Conservation (phyloP, 2,888 invertebrate species). For the Euphydryas editha region DNA sequence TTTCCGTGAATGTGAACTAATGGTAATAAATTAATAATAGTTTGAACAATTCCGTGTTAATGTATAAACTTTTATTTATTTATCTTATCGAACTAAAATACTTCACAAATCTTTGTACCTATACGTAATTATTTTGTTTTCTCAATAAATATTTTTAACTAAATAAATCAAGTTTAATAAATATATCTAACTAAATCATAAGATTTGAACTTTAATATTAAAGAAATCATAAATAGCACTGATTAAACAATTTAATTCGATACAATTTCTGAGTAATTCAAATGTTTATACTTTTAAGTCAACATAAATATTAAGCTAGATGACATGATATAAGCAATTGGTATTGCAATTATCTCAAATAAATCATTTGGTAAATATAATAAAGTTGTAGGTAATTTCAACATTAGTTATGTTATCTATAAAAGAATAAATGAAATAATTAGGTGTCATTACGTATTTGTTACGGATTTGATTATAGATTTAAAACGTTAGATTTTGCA, state of each 20-base stretch:
- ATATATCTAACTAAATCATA: not conserved
- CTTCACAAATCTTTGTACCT: too few species aligned
- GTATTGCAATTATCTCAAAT: not conserved
- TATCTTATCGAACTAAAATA: not conserved
- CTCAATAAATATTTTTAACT: not conserved
- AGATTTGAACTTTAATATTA: not conserved
- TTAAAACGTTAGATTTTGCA: too few species aligned
- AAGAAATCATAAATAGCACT: not conserved
- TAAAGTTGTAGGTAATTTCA: not conserved
- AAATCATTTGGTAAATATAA: conserved; percentile 2
- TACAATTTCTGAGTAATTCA: conserved; percentile 5
- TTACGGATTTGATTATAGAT: too few species aligned
- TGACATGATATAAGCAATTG: conserved; percentile 2
- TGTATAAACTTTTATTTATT: not conserved
- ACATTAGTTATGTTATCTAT: not conserved
- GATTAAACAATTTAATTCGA: conserved; percentile 8
- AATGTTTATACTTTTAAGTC: not conserved
- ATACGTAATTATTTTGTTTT: not conserved
- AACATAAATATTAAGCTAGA: not conserved
- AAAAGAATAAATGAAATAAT: not conserved
- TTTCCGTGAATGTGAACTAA: conserved; percentile 18
- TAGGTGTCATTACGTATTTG: too few species aligned
- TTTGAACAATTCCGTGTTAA: not conserved
- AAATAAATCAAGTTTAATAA: not conserved
- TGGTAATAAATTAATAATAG: conserved; percentile 3